These are phyloP conservation scores for Dynastes maya DNA, from an alignment of 2,888 invertebrate species.

Conservation along the genomic window DNA sequence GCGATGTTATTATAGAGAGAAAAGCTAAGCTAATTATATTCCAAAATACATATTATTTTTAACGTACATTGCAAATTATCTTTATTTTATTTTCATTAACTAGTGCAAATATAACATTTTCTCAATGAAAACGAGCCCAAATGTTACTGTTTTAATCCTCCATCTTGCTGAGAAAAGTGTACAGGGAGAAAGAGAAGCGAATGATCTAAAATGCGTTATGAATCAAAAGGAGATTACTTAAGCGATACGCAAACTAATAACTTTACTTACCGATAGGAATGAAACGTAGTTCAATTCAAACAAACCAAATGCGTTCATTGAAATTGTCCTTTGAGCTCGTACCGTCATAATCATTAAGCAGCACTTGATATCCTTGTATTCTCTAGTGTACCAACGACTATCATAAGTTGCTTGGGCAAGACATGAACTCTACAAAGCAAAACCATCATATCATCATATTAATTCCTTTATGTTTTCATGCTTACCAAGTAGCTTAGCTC, in stretches of 20 bases:
- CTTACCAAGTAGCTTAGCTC: constrained; percentile 54
- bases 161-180: not conserved
- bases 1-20: too few relatives aligned
- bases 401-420: constrained; percentile 37
- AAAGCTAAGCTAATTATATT: too few relatives aligned
- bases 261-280: constrained; percentile 50
- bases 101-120: too few relatives aligned
- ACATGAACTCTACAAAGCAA: constrained; percentile 45
- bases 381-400: constrained; percentile 49
- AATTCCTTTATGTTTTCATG: too few relatives aligned
- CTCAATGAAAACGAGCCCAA: too few relatives aligned
- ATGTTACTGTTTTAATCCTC: not conserved
- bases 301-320: constrained; percentile 53
- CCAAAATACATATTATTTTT: too few relatives aligned
- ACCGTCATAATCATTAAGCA: constrained; percentile 50
- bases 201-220: not conserved
- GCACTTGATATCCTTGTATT: constrained; percentile 40
- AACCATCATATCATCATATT: not conserved
- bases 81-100: too few relatives aligned
- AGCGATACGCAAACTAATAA: not conserved
- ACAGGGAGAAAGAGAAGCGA: not conserved
- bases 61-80: too few relatives aligned
- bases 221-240: not conserved
- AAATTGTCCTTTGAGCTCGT: constrained; percentile 47
- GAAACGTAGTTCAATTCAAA: constrained; percentile 54